Conservation (phyloP, 2,797 vertebrate genomes). For the Sebastiscus tertius region DNA sequence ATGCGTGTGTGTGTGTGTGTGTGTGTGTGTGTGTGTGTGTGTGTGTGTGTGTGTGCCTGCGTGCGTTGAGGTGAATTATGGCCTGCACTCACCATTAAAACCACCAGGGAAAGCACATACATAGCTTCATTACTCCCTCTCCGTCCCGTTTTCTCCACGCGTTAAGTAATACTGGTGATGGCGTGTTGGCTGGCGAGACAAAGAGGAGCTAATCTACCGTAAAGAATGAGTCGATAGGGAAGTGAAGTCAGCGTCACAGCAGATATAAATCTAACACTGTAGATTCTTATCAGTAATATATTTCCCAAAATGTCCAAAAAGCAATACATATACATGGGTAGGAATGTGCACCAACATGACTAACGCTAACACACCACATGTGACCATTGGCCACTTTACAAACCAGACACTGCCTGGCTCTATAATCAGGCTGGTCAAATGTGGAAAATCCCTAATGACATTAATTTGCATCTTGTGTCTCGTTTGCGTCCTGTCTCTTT, state of each 20-base stretch:
- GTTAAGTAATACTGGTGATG: slow-evolving; percentile 45
- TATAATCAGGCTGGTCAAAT: slow-evolving; percentile 12
- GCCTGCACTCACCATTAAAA: slow-evolving; percentile 70
- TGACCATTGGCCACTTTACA: not conserved
- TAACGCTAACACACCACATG: not conserved
- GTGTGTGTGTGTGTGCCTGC: slow-evolving; percentile 26
- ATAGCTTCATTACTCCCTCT: slow-evolving; percentile 63
- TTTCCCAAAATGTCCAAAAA: not conserved
- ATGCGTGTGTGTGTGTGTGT: not conserved
- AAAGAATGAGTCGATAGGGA: slow-evolving; percentile 39
- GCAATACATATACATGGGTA: not conserved
- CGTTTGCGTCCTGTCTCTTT: not conserved
- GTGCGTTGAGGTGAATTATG: slow-evolving; percentile 68
- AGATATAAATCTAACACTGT: not conserved
- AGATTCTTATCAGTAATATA: not conserved
- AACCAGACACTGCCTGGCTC: not conserved
- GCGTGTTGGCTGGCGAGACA: slow-evolving; percentile 49
- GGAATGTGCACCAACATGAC: not conserved
- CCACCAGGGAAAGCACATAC: slow-evolving; percentile 63
- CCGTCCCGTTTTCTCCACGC: slow-evolving; percentile 8
- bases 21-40: slow-evolving; percentile 24
- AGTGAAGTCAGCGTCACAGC: slow-evolving; percentile 11
- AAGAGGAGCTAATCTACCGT: slow-evolving; percentile 56
- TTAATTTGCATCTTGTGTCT: slow-evolving; percentile 16
- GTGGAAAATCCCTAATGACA: slow-evolving; percentile 6